Percentiles rank a stretch among this genome's conserved stretches.
These are phyloP conservation scores for Rostratula benghalensis DNA, from an alignment of 2,113 vertebrate genomes.

Conservation along the genomic window DNA sequence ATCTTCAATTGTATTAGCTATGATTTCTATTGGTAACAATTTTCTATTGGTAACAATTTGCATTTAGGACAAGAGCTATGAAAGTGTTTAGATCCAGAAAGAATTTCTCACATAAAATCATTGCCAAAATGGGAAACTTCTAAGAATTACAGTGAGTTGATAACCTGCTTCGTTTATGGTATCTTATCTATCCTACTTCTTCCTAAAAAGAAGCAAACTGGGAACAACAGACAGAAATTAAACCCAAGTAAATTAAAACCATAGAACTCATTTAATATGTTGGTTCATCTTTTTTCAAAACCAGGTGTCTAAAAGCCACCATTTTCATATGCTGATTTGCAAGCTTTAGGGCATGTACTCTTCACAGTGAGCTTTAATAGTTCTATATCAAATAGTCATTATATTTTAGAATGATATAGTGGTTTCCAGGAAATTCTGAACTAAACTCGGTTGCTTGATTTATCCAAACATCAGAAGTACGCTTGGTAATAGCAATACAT, in stretches of 20 bases:
- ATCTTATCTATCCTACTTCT: not conserved
- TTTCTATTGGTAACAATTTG: not conserved
- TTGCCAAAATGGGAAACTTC: not conserved
- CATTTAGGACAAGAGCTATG: not conserved
- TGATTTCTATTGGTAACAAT: not conserved
- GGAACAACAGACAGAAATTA: not conserved
- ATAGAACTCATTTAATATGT: not conserved
- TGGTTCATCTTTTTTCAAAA: not conserved
- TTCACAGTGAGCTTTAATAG: not conserved
- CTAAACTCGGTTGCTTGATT: not conserved
- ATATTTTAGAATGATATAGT: not conserved
- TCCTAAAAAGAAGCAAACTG: not conserved
- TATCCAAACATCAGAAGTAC: not conserved
- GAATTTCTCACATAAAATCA: not conserved
- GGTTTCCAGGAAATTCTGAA: not conserved
- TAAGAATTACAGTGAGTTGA: not conserved
- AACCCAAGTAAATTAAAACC: not conserved
- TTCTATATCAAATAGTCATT: not conserved
- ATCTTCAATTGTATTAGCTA: not conserved
- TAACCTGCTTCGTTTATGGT: not conserved
- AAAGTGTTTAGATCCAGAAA: not conserved
- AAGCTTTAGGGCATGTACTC: not conserved
- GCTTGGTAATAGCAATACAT: not conserved
- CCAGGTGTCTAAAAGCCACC: not conserved
- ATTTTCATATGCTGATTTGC: not conserved